Evolutionary conservation across 2,797 vertebrate genomes (phyloP).

Genomic region (Monodelphis domestica): DNA sequence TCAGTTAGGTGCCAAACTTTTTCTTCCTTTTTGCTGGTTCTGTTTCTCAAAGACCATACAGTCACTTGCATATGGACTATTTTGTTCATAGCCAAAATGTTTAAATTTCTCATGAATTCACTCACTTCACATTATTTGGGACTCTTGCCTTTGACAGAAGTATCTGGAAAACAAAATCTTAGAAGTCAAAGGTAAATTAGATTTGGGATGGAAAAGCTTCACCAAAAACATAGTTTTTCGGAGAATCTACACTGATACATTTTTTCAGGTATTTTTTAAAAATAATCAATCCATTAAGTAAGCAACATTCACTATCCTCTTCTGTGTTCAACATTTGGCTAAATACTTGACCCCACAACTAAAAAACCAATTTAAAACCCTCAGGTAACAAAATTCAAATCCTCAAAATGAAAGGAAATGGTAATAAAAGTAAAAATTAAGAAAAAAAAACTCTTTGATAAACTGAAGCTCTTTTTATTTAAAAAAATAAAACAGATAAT

Average conservation of each 20-base stretch:
- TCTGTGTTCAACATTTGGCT: neutral
- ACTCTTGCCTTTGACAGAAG: neutral
- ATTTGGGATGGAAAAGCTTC: neutral
- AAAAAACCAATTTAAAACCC: neutral
- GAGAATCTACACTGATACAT: neutral
- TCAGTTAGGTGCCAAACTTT: neutral
- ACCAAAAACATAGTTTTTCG: neutral
- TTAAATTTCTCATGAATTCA: neutral
- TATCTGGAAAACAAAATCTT: neutral
- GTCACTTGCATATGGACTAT: neutral
- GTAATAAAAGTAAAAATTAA: neutral
- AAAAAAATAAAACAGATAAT: too few species aligned
- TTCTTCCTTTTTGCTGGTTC: neutral
- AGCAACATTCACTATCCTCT: neutral
- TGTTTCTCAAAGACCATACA: neutral
- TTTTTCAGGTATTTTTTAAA: neutral
- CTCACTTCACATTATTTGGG: neutral
- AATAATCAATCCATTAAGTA: neutral
- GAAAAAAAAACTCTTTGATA: neutral
- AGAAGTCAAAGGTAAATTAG: neutral
- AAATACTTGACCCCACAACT: too few species aligned
- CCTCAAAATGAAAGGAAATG: neutral
- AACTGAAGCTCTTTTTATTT: neutral
- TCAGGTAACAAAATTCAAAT: neutral
- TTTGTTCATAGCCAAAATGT: neutral